Base-by-base conservation (phyloP, 2,888 invertebrate species). In the Eucriotettix oculatus region DNA sequence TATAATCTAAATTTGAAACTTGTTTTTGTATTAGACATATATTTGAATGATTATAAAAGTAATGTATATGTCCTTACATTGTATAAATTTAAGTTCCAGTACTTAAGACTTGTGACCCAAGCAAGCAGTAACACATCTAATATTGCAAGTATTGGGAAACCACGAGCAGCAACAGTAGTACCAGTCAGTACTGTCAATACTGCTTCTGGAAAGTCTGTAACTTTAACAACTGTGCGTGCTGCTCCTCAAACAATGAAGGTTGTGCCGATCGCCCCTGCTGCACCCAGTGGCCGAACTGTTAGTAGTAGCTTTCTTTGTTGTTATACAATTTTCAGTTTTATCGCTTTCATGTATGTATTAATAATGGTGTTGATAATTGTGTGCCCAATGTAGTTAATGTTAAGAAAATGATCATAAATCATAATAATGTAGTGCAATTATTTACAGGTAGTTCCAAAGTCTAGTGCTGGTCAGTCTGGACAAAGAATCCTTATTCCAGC, bases 31-130 rank as follows among this genome's bases (percentile, higher is more conserved):
- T 29, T 7, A 29, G 7, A 29, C 29, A 29, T 29, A n/a, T n/a
- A 7, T 29, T 29, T 7, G 7, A 5, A 29, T 7, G 29, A 29
- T 29, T 5, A 5, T 2, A 29, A 29, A 29, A 29, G 29, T 29
- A 29, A 29, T 29, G 7, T 29, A 7, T 29, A 5, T 29, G 29
- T 29, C 29, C 7, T 29, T 29, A 29, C 29, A 29, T 29, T 29
- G 29, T 29, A 29, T 29, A 29, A 29, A 29, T 29, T 29, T 29
- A 29, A 76, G 62, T 79, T 87, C 63, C 87, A 87, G 68, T 87
- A 85, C 69, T 85, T 87, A 16, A 78, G 86, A 65, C 75, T 87
- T 64, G 81, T 64, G 44, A 62, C 61, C 42, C 57, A 62, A 16
- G 56, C 59, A 43, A 55, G 59, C 43, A 59, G 56, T 43, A 62